Conservation (phyloP, 2,888 invertebrate species). For the Urechis unicinctus region DNA sequence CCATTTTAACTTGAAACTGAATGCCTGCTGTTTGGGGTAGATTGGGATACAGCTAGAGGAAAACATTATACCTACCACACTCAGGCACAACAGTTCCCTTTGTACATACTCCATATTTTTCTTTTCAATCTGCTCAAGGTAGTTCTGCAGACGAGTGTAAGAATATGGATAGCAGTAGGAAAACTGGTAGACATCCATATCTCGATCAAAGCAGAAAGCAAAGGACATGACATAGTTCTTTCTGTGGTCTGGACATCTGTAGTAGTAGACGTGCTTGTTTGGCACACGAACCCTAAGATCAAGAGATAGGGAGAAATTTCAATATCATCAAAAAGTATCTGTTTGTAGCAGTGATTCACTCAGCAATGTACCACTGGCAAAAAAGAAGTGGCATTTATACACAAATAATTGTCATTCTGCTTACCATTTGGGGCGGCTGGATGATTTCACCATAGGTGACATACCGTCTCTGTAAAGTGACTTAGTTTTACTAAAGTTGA, state of each 20-base stretch:
- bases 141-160: slow-evolving; percentile 82
- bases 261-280: slow-evolving; percentile 81
- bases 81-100: slow-evolving; percentile 58
- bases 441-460: slow-evolving; percentile 89
- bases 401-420: too few species aligned
- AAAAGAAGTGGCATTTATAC: too few species aligned
- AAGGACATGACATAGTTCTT: slow-evolving; percentile 89
- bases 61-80: slow-evolving; percentile 43
- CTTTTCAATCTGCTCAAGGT: slow-evolving; percentile 68
- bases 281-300: slow-evolving; percentile 46
- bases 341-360: too few species aligned
- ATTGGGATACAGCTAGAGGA: too few species aligned
- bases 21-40: too few species aligned
- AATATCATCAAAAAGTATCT: neutral
- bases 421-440: slow-evolving; percentile 85
- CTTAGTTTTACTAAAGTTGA: slow-evolving; percentile 88
- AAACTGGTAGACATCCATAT: slow-evolving; percentile 93
- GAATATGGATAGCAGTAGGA: slow-evolving; percentile 90
- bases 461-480: slow-evolving; percentile 83
- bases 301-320: neutral
- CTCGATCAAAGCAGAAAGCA: slow-evolving; percentile 88
- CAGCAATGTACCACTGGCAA: too few species aligned
- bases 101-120: slow-evolving; percentile 59
- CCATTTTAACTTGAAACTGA: too few species aligned
- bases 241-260: slow-evolving; percentile 75